These are phyloP conservation scores for Antechinus stuartii DNA, from an alignment of 2,113 vertebrate species.

Conservation along the genomic window DNA sequence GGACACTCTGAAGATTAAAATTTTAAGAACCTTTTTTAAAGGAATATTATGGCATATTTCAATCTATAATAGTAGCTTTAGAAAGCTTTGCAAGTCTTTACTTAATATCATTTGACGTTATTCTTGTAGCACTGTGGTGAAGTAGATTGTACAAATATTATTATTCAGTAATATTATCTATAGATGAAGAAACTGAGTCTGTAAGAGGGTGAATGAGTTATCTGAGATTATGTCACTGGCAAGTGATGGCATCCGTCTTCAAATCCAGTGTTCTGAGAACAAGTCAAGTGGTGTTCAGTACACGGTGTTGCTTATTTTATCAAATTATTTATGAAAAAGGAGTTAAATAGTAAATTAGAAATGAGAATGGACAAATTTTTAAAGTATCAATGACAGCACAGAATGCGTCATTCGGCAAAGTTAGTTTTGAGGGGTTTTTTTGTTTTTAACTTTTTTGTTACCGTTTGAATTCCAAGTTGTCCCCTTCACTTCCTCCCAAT, in stretches of 20 bases:
- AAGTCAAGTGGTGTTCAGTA: neutral
- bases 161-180: neutral
- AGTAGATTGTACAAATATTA: neutral
- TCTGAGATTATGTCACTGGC: neutral
- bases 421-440: neutral
- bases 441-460: neutral
- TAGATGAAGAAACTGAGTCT: neutral
- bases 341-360: slow-evolving; percentile 30
- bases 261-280: neutral
- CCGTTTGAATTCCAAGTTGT: neutral
- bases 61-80: neutral
- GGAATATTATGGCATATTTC: slow-evolving; percentile 8
- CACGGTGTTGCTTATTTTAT: neutral
- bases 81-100: neutral
- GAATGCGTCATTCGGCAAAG: neutral
- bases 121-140: neutral
- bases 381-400: slow-evolving; percentile 17
- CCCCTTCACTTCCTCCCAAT: neutral
- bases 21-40: slow-evolving; percentile 19
- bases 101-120: neutral
- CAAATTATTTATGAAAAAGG: neutral
- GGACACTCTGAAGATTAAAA: neutral
- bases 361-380: slow-evolving; percentile 25
- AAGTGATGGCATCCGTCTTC: neutral
- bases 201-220: neutral